Base-by-base conservation (phyloP, 1,140 invertebrate genomes). In the Monochamus saltuarius region DNA sequence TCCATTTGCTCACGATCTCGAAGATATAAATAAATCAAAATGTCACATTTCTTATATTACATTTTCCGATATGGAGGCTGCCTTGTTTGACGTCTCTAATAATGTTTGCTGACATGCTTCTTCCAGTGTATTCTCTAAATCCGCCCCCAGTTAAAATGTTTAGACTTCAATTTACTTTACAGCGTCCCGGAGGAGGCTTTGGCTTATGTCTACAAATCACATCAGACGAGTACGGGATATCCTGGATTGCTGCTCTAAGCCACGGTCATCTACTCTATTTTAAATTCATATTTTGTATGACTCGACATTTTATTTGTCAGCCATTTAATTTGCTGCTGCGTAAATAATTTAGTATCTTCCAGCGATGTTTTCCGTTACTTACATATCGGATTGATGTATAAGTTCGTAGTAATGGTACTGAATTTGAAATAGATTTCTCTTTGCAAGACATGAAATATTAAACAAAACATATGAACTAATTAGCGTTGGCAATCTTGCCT, bases 101-200 rank as follows among this genome's bases (percentile, higher is more conserved):
- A 71, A 73, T 73, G 69, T 73, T 73, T 73, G 65, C 66, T 67
- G 69, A 73, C 69, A 69, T 71, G 67, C 67, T 69, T 66, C 59
- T 62, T 58, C 59, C 60, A 51, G 52, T 65, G 59, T 61, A 59
- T 61, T 61, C 59, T 57, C 60, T 56, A 65, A 66, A 66, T 66
- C 64, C 64, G 54, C 62, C 62, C 60, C 50, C 60, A 65, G 65
- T 69, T 71, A 73, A 73, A 73, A 73, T 73, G 71, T 73, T 73
- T 73, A 73, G 69, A 70, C 59, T 73, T 65, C 69, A 73, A 73
- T 73, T 73, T 71, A 64, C 65, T 71, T 71, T 69, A 62, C 61
- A 66, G 50, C 50, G 47, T 64, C 69, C 61, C 69, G 37, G 36
- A 62, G 69, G 67, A 68, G n/a, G 17, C 58, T 66, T 62, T 46